Percentiles rank a stretch among this genome's conserved stretches.
Evolutionary conservation across 35 echinoderm and acorn worm species (phyloP).

Genomic region (Anneissia japonica): DNA sequence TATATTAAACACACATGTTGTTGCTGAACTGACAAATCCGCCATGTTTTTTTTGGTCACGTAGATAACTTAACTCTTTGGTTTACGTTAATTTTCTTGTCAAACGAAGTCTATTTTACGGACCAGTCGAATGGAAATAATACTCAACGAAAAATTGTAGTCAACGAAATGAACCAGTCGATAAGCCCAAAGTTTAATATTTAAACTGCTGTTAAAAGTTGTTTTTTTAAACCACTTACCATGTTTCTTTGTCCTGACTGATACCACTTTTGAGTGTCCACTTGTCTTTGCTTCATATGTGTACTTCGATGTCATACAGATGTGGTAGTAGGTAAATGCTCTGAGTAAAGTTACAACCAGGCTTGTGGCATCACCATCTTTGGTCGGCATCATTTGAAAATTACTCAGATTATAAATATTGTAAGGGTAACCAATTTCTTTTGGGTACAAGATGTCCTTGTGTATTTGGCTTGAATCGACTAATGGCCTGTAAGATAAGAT

Average conservation of each 20-base stretch:
- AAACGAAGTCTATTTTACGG: too few species aligned
- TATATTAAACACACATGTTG: too few species aligned
- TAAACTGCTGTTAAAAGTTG: too few species aligned
- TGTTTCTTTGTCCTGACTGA: not conserved
- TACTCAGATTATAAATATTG: conserved; percentile 44
- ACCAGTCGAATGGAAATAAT: too few species aligned
- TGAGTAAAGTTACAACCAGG: conserved; percentile 17
- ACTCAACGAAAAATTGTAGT: too few species aligned
- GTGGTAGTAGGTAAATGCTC: conserved; percentile 51
- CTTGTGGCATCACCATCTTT: conserved; percentile 38
- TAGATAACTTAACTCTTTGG: too few species aligned
- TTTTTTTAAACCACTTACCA: not conserved
- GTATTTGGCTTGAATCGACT: not conserved
- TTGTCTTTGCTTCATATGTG: conserved; percentile 24
- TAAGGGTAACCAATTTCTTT: conserved; percentile 34
- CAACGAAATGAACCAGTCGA: too few species aligned
- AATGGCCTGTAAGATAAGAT: conserved; percentile 12
- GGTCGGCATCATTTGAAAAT: conserved; percentile 46
- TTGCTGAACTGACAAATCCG: too few species aligned
- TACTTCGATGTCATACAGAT: conserved; percentile 55
- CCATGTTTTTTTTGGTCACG: too few species aligned
- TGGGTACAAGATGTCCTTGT: conserved; percentile 13
- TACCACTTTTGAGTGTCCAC: conserved; percentile 41
- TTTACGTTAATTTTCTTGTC: too few species aligned
- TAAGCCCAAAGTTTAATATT: too few species aligned